Conservation (phyloP, 2,113 vertebrate genomes). For the Dipodomys spectabilis region DNA sequence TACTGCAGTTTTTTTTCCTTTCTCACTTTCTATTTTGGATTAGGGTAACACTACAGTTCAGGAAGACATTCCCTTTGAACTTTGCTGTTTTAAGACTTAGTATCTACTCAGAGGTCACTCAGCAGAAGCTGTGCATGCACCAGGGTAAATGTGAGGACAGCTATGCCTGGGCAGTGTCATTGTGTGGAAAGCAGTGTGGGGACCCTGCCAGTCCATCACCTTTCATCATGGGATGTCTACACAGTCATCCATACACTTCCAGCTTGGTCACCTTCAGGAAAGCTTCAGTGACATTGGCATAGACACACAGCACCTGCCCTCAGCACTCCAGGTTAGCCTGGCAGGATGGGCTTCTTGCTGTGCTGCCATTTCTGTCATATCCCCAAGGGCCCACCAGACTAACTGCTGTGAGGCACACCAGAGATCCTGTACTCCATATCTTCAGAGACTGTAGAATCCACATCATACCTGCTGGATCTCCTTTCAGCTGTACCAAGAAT, state of each 20-base stretch:
- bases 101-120: neutral
- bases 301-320: neutral
- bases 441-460: neutral
- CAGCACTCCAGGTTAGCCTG: rapidly evolving
- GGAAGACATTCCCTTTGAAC: neutral
- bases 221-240: neutral
- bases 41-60: neutral
- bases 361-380: neutral
- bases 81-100: neutral
- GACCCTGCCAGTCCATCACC: neutral
- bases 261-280: neutral
- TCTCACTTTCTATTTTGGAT: neutral
- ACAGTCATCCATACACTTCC: neutral
- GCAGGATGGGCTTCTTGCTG: neutral
- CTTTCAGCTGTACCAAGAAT: neutral
- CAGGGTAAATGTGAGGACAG: neutral
- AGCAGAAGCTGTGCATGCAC: neutral
- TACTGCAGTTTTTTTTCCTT: neutral
- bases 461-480: neutral
- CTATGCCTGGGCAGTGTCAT: neutral
- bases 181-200: neutral
- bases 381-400: neutral
- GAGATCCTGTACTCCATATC: neutral
- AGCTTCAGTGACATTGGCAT: neutral
- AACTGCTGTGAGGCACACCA: neutral